Percentiles rank a stretch among this genome's conserved stretches.
These are phyloP conservation scores for Tholera decimalis DNA, from an alignment of 2,888 invertebrate genomes.

Conservation along the genomic window DNA sequence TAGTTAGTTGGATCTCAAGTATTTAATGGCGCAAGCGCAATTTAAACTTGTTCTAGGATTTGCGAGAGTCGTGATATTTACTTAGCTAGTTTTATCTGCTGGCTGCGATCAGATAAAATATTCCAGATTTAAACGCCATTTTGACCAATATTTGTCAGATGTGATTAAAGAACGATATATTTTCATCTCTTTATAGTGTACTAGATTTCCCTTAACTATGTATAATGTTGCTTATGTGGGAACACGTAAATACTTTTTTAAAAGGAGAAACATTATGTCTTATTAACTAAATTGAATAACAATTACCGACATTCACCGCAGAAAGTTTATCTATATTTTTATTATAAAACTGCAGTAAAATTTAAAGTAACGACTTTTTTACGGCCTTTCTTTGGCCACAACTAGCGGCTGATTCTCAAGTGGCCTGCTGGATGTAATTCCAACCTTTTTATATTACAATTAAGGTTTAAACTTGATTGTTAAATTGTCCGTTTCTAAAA, in stretches of 20 bases:
- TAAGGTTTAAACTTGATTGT: constrained; percentile 59
- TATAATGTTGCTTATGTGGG: no score
- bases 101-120: not conserved
- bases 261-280: constrained; percentile 27
- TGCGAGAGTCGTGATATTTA: constrained; percentile 20
- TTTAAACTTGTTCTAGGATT: constrained; percentile 39
- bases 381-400: constrained; percentile 44
- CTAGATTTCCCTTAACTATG: no score
- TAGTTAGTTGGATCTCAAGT: constrained; percentile 12
- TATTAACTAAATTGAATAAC: constrained; percentile 8
- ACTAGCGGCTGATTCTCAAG: constrained; percentile 7
- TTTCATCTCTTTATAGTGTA: not conserved
- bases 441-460: constrained; percentile 23
- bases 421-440: constrained; percentile 24
- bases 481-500: constrained; percentile 67
- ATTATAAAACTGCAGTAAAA: constrained; percentile 38
- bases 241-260: no score
- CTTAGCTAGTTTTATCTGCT: constrained; percentile 3
- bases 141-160: not conserved
- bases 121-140: not conserved
- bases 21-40: constrained; percentile 30
- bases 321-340: constrained; percentile 47
- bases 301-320: constrained; percentile 17
- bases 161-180: not conserved
- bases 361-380: constrained; percentile 35